Evolutionary conservation across 2,888 invertebrate genomes (phyloP), one percentile per base, ranked within the genome.

Genomic region (Celastrina argiolus): DNA sequence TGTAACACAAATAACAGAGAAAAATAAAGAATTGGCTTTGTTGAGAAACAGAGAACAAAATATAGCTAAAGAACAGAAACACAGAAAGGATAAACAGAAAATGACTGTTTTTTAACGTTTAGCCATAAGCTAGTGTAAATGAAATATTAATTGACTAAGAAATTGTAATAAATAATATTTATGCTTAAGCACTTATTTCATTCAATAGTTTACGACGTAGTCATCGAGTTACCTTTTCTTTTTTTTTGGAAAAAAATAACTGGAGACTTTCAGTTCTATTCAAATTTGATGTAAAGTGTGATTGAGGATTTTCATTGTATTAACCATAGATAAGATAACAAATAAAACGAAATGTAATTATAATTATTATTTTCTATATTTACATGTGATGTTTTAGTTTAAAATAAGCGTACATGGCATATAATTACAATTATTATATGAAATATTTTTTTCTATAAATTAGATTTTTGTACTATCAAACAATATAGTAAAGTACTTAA

Each of bases 1-100:
- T 56, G 89, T 89, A 70, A 78, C 84, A 26, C 94, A 95, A 77
- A 88, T 96, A 59, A 78, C 86, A 31, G 87, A 89, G n/a, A 94
- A 93, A 78, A 92, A 93, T 75, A 91, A 89, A 69, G 94, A 95
- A 76, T 81, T 96, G 0, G 81, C 83, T n/a, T 79, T 82, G 7
- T 88, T 96, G 31, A 91, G 90, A 73, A 90, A 85, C 39, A 93
- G 93, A 65, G 95, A 95, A 70, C 91, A 83, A 63, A 93, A 91
- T 73, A 94, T 97, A 68, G 83, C 91, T 56, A 93, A 92, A 70
- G 96, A 97, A 83, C 95, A 96, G 77, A 93, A 88, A 74, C 91
- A 93, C 59, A 92, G 96, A 71, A 95, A 93, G 73, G 94, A 94
- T 77, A 94, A 95, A 80, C 94, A 94, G 74, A 96, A 96, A 85